A percentile compares a stretch with the other conserved stretches of the same genome.
These are phyloP conservation scores for Acanthurus leucopareius DNA, from an alignment of 2,797 vertebrate genomes.

Conservation along the genomic window DNA sequence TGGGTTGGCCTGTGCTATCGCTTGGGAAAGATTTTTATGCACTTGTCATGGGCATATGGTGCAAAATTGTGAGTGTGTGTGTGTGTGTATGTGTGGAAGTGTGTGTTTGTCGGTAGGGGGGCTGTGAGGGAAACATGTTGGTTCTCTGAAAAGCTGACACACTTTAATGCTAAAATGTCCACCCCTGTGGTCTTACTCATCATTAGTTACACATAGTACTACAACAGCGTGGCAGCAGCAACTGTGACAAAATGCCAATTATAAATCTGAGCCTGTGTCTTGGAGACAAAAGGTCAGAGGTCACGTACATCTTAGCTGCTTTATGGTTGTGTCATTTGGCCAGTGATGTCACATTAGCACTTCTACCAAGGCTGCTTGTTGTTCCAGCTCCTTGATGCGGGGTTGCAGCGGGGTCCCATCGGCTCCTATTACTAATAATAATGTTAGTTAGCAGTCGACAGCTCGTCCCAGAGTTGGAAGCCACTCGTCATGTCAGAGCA, in stretches of 20 bases:
- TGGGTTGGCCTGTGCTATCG: conserved; percentile 94
- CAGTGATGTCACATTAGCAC: conserved; percentile 62
- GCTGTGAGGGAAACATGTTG: conserved; percentile 51
- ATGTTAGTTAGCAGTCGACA: conserved; percentile 69
- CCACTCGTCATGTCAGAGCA: conserved; percentile 70
- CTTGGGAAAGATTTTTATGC: conserved; percentile 95
- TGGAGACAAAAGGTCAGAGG: conserved; percentile 54
- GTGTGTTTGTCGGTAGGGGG: conserved; percentile 55
- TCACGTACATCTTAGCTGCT: conserved; percentile 23
- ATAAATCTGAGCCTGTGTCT: conserved; percentile 63
- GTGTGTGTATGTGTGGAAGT: conserved; percentile 34
- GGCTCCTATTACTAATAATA: conserved; percentile 75
- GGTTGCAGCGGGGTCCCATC: conserved; percentile 66
- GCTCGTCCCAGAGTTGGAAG: conserved; percentile 62
- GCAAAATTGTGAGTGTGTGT: conserved; percentile 66
- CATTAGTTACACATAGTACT: conserved; percentile 56
- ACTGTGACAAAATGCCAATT: conserved; percentile 68
- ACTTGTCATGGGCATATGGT: conserved; percentile 85
- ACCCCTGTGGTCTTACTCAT: conserved; percentile 65
- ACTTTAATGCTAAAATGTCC: conserved; percentile 62
- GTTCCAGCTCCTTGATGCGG: conserved; percentile 43
- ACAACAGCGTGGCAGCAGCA: conserved; percentile 27
- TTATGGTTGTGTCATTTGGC: conserved; percentile 44
- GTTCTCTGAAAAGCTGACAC: conserved; percentile 71
- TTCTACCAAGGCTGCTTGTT: conserved; percentile 9